Conservation (phyloP, 2,888 invertebrate species). For the Taphrorychus bicolor region DNA sequence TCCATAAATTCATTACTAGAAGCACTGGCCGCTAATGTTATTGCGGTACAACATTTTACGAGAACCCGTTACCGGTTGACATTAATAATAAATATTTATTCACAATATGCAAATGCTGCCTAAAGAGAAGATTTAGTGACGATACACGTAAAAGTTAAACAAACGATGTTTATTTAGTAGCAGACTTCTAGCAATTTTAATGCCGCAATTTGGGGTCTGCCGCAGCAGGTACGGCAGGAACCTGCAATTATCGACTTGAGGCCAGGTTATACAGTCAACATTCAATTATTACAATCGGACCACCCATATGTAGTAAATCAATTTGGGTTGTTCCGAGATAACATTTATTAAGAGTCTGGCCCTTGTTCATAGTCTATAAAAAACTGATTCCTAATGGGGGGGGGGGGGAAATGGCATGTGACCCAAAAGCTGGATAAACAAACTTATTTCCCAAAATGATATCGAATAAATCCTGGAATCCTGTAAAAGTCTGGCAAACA, state of each 20-base stretch:
- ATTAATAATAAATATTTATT: slow-evolving; percentile 34
- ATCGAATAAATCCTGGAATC: slow-evolving; percentile 31
- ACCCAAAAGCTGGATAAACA: slow-evolving; percentile 10
- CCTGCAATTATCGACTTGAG: slow-evolving; percentile 28
- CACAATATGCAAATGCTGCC: neutral
- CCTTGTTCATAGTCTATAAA: neutral
- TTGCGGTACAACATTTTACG: slow-evolving; percentile 31
- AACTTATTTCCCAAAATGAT: slow-evolving; percentile 35
- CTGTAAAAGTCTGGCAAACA: slow-evolving; percentile 29
- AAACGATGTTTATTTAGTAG: slow-evolving; percentile 13
- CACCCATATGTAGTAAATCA: slow-evolving; percentile 30
- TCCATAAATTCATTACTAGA: slow-evolving; percentile 37
- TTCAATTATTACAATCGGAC: slow-evolving; percentile 28
- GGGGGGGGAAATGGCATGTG: neutral
- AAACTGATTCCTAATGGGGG: neutral
- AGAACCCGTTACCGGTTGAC: slow-evolving; percentile 27
- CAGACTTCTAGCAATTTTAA: slow-evolving; percentile 10
- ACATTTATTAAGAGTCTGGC: neutral
- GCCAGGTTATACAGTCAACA: slow-evolving; percentile 10
- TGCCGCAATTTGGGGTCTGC: slow-evolving; percentile 23
- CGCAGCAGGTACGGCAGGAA: slow-evolving; percentile 22
- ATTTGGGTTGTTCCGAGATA: neutral
- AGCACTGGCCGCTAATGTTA: slow-evolving; percentile 29
- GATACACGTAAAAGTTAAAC: too few species aligned
- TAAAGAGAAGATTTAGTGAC: too few species aligned